Evolutionary conservation across 1,140 invertebrate species (phyloP).

Genomic region (Euura saliciscinereae): DNA sequence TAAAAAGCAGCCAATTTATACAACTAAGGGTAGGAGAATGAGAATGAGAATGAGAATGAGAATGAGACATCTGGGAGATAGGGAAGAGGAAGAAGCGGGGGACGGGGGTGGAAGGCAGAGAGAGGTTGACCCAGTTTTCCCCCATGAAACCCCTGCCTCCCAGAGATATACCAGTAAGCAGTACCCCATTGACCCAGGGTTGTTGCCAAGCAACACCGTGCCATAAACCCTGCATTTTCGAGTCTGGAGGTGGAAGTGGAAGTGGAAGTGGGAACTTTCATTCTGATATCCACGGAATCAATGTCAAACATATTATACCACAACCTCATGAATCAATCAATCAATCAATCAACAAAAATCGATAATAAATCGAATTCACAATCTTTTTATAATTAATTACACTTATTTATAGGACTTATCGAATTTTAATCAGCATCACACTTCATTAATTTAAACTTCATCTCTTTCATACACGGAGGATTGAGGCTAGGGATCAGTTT

Average conservation of each 20-base stretch:
- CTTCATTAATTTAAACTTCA: too few species aligned
- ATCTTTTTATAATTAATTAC: too few species aligned
- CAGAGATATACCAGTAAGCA: slow-evolving; percentile 11
- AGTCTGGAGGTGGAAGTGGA: not conserved
- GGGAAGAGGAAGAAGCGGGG: slow-evolving; percentile 10
- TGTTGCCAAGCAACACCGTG: slow-evolving; percentile 41
- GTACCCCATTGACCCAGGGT: slow-evolving; percentile 42
- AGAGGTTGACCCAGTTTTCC: slow-evolving; percentile 41
- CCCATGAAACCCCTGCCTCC: slow-evolving; percentile 27
- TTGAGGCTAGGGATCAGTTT: too few species aligned
- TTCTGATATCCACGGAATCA: not conserved
- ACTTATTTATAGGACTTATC: too few species aligned
- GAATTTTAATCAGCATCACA: too few species aligned
- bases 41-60: not conserved
- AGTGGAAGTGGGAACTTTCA: not conserved
- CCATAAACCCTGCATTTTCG: slow-evolving; percentile 2
- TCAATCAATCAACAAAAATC: too few species aligned
- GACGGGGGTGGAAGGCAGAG: slow-evolving; percentile 6
- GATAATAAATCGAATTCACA: too few species aligned
- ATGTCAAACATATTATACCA: not conserved
- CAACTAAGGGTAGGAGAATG: not conserved
- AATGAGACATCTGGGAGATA: not conserved
- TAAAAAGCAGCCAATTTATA: too few species aligned
- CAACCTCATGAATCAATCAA: too few species aligned
- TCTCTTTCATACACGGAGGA: too few species aligned